Base-by-base conservation (phyloP, 2,888 invertebrate species). In the Plagiodera versicolora region DNA sequence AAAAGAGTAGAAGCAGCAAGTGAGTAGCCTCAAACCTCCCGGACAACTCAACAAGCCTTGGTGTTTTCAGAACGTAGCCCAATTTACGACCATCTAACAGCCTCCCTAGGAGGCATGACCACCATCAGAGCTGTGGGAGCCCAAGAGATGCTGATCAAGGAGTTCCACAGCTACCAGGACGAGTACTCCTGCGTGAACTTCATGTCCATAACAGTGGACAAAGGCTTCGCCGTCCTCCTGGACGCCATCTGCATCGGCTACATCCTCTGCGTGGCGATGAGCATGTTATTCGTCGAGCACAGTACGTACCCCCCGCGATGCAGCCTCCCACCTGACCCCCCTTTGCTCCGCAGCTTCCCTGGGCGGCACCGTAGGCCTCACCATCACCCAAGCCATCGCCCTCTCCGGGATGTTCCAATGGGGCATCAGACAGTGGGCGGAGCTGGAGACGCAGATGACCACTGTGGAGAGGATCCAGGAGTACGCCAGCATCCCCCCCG, bases 391-490 rank as follows among this genome's bases (percentile, higher is more conserved):
- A 70, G 69, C 77, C 0, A 68, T 80, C 24, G 70, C 71, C 14
- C 66, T 81, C 46, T 77, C 75, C 1, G 80, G 80, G 45, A 87
- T 89, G 87, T 87, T 90, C 77, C 90, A 90, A 75, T 97, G 95
- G 95, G 94, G 94, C 19, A 93, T 96, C 87, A 67, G 79, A 16
- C 80, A 80, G 63, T 79, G 78, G 75, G 77, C 75, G 45, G 79
- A 80, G 67, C 58, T 80, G 51, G 80, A 80, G 77, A 94, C 93
- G 74, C 90, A 89, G 70, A 92, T 94, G 92, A 94, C 92, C 2
- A 90, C 92, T 10, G 96, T 98, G 0, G 97, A 98, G 80, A 86
- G 95, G 78, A 85, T 91, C 14, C 71, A 92, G 8, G 94, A 95
- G 72, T 96, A 95, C 75, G 86, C 87, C 0, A 84, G 87, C 35